Percentiles rank a stretch among this genome's conserved stretches.
phyloP scores from a whole-genome alignment of 2,888 invertebrate species.

The Drosophila trichaetosa region DNA sequence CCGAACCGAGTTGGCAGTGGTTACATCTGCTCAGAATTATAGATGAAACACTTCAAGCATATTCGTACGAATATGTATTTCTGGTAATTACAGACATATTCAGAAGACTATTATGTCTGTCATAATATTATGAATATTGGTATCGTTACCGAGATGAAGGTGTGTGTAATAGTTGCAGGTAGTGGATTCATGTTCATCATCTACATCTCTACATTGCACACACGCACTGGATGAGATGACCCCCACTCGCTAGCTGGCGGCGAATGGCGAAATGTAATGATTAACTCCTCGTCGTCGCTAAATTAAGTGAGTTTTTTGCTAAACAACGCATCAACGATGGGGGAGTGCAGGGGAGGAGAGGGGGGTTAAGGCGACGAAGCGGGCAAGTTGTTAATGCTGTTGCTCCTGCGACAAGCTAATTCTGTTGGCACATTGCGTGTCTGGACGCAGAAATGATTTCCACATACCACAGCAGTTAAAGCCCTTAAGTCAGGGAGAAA shows the following conservation, averaged over 20 bases:
- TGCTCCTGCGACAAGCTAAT: conserved; percentile 64
- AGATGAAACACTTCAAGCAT: conserved; percentile 5
- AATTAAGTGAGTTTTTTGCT: conserved; percentile 81
- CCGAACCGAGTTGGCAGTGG: not conserved
- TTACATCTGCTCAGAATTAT: not conserved
- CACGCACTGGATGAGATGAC: conserved; percentile 52
- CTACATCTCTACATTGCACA: not conserved
- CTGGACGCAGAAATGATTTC: conserved; percentile 79
- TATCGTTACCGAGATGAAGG: not conserved
- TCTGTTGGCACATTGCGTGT: conserved; percentile 68
- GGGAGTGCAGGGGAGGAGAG: accelerated
- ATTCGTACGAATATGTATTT: not conserved
- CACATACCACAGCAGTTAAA: conserved; percentile 81
- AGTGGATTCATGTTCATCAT: conserved; percentile 16
- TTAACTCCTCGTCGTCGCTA: conserved; percentile 76
- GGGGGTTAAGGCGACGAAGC: conserved; percentile 1
- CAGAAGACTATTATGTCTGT: conserved; percentile 1
- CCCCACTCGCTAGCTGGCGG: conserved; percentile 42
- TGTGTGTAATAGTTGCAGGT: conserved; percentile 1
- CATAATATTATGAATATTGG: conserved; percentile 26
- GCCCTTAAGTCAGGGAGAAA: conserved; percentile 82
- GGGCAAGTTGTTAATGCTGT: conserved; percentile 56
- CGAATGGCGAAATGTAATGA: conserved; percentile 73
- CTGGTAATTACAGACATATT: not conserved
- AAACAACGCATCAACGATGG: conserved; percentile 18